Base-by-base conservation (phyloP, 2,113 vertebrate genomes). In the Solea solea region DNA sequence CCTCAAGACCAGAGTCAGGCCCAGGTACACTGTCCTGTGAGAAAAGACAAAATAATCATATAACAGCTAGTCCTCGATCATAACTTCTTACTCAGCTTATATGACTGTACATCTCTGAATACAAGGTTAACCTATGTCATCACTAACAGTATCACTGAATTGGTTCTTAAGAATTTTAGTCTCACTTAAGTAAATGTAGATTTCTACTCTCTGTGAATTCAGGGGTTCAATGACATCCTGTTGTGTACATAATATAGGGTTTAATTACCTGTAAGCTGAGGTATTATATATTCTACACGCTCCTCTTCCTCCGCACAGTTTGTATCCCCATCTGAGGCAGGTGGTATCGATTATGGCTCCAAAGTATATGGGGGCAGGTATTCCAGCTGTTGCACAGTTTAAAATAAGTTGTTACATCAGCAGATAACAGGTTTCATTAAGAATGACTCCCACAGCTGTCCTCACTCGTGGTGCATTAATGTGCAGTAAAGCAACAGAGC, bases 351-450 rank as follows among this genome's bases (percentile, higher is more conserved):
- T 96, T 48, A 97, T 86, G 51, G 96, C 94, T 79, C 97, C 97
- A 59, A 97, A 97, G 83, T 98, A 99, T 46, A 99, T 93, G 0
- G 97, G 97, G 39, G 96, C 96, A 67, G 97, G 97, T 76, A 99
- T 96, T 78, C 97, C 97, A 76, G 96, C 97, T 99, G 91, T 48
- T 49, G 57, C 15, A 27, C 39, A 76, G 67, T 34, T 39, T 5
- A 64, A 68, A 77, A 50, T 2, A 57, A 69, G 2, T n/a, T 40
- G 9, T 72, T 70, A 74, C 14, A 55, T 28, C 13, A 40, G 0
- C 7, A 46, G 53, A 64, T 21, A 40, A 21, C 58, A 2, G 25
- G 15, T 25, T n/a, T 4, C 4, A 14, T 5, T 48, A 4, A 48
- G 4, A 13, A 51, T 15, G 10, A 62, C 11, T 62, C 6, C 9